Evolutionary conservation across 2,113 vertebrate genomes (phyloP), one percentile per base, ranked within the genome.

Genomic region (Morone chrysops): DNA sequence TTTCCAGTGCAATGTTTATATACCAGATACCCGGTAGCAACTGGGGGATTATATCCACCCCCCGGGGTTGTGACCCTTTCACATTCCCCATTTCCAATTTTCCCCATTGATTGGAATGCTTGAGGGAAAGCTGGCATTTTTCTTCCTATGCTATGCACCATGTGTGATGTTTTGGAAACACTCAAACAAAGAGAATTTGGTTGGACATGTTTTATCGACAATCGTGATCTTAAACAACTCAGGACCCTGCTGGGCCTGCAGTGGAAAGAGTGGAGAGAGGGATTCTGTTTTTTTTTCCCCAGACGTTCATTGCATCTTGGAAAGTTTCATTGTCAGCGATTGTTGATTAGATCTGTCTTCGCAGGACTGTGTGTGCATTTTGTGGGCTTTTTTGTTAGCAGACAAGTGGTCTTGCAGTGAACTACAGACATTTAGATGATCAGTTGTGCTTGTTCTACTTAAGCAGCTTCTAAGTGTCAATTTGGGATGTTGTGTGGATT

Each of bases 21-120:
- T 65, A 86, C 75, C 90, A 89, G 85, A 90, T 92, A 91, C 90
- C 81, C 91, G n/a, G 90, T 93, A 92, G 91, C 91, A 82, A 92
- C 87, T 83, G 51, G 89, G 84, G 89, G 90, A 89, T 88, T 86
- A 88, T 85, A 88, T 91, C 76, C 87, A 82, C 82, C 89, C 87
- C 81, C 77, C 5, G 69, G 82, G 89, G 92, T 87, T 76, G 74
- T 79, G 92, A 93, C 93, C 91, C 82, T 83, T 90, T 90, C 88
- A 84, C 90, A 74, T 92, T 91, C 90, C 91, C 75, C 69, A 76
- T 86, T 91, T 90, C 84, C 86, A 78, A 62, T 87, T 89, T 84
- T 82, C 78, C 70, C 71, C 86, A 89, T 91, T 92, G 92, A 93
- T 90, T 90, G 89, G 89, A 31, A 73, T 74, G 72, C 82, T 78